Percentiles rank a stretch among this genome's conserved stretches.
Conservation (phyloP, 2,113 vertebrate species). For the Cettia cetti region DNA sequence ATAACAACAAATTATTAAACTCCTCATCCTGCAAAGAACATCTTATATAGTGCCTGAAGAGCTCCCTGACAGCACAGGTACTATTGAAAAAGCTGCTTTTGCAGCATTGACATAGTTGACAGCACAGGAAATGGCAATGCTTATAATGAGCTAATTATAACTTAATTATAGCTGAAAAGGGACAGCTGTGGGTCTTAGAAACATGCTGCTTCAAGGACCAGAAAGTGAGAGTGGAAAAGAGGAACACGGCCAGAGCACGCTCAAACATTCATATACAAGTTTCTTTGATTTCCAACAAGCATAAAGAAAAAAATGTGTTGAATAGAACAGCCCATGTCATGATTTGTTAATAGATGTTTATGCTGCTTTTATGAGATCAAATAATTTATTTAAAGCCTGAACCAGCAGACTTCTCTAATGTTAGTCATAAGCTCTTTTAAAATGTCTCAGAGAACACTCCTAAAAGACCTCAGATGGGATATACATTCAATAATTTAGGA, state of each 20-base stretch:
- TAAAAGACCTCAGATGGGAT: neutral
- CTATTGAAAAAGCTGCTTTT: neutral
- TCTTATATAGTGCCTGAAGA: neutral
- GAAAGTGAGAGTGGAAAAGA: neutral
- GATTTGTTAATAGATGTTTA: neutral
- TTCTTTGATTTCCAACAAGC: neutral
- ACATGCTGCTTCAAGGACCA: neutral
- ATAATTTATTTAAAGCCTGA: neutral
- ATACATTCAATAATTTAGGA: neutral
- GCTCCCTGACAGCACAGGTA: neutral
- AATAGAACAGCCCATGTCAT: neutral
- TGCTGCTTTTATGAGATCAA: neutral
- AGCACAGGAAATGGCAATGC: neutral
- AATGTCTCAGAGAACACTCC: neutral
- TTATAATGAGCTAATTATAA: neutral
- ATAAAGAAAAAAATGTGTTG: neutral
- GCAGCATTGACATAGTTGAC: neutral
- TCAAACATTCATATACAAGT: neutral
- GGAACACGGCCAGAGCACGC: neutral
- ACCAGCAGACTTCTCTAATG: neutral
- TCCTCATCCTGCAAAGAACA: neutral
- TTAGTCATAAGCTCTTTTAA: neutral
- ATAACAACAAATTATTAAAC: neutral
- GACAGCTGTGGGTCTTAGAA: neutral
- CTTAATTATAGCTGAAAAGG: neutral